Percentiles rank a stretch among this genome's conserved stretches.
These are phyloP conservation scores for Pangasianodon gigas DNA, from an alignment of 2,113 vertebrate genomes.

Conservation along the genomic window DNA sequence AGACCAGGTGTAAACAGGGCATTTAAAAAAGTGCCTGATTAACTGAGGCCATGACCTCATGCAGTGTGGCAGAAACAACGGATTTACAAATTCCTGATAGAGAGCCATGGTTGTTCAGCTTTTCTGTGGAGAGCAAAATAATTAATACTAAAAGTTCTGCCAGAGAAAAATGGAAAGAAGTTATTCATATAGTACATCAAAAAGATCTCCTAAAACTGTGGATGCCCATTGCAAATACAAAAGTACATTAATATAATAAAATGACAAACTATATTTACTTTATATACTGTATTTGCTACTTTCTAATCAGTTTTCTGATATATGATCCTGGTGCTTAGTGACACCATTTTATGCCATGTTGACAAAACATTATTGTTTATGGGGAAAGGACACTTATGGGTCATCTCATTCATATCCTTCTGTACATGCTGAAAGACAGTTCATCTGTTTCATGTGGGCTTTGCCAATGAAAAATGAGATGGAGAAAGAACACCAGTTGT, in stretches of 20 bases:
- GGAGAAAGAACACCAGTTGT: not conserved
- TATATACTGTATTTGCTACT: not conserved
- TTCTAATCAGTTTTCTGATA: not conserved
- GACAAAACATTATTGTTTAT: constrained; percentile 34
- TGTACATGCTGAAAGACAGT: constrained; percentile 22
- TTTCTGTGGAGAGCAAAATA: not conserved
- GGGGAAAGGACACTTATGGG: not conserved
- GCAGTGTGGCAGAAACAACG: not conserved
- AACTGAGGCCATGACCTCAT: not conserved
- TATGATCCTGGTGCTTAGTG: not conserved
- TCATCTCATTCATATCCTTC: constrained; percentile 19
- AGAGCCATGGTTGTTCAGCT: not conserved
- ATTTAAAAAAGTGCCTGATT: not conserved
- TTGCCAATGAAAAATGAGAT: constrained; percentile 26
- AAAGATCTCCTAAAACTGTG: not conserved
- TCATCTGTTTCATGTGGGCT: not conserved
- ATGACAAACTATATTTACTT: not conserved
- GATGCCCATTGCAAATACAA: not conserved
- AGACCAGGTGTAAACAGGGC: not conserved
- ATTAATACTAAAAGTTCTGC: not conserved
- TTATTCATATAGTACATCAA: not conserved
- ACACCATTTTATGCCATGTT: not conserved
- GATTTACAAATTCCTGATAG: not conserved
- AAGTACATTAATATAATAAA: not conserved
- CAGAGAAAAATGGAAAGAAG: not conserved